Evolutionary conservation across 2,888 invertebrate species (phyloP).

Genomic region (Lasioglossum villosulum): DNA sequence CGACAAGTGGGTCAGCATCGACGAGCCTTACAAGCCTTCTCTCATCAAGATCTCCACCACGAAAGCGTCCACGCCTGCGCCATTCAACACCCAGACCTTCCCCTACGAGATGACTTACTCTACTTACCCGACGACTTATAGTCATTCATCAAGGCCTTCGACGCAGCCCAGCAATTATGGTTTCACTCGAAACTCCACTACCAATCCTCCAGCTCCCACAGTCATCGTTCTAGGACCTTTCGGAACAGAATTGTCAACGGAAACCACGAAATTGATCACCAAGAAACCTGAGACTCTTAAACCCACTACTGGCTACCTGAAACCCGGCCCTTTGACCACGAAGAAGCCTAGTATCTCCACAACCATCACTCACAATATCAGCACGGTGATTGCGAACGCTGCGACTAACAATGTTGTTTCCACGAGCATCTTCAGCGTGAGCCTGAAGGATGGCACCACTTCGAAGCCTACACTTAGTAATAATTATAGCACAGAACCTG

Average conservation of each 20-base stretch:
- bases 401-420: conserved; percentile 79
- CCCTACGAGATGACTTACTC: conserved; percentile 71
- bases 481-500: conserved; percentile 54
- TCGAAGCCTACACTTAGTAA: conserved; percentile 61
- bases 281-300: conserved; percentile 56
- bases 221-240: conserved; percentile 87
- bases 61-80: conserved; percentile 61
- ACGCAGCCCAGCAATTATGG: conserved; percentile 71
- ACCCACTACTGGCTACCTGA: conserved; percentile 44
- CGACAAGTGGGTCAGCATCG: conserved; percentile 80
- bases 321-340: conserved; percentile 70
- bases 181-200: conserved; percentile 78
- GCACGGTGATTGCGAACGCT: conserved; percentile 79
- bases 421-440: conserved; percentile 81
- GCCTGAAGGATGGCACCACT: conserved; percentile 79
- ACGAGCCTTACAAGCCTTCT: conserved; percentile 81
- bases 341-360: conserved; percentile 79
- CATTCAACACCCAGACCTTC: conserved; percentile 73
- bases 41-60: conserved; percentile 68
- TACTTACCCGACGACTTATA: conserved; percentile 52
- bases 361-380: conserved; percentile 82
- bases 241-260: conserved; percentile 79
- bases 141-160: conserved; percentile 65
- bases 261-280: conserved; percentile 78
- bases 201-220: conserved; percentile 86